Base-by-base conservation (phyloP, 2,797 vertebrate genomes). In the Pampus argenteus region DNA sequence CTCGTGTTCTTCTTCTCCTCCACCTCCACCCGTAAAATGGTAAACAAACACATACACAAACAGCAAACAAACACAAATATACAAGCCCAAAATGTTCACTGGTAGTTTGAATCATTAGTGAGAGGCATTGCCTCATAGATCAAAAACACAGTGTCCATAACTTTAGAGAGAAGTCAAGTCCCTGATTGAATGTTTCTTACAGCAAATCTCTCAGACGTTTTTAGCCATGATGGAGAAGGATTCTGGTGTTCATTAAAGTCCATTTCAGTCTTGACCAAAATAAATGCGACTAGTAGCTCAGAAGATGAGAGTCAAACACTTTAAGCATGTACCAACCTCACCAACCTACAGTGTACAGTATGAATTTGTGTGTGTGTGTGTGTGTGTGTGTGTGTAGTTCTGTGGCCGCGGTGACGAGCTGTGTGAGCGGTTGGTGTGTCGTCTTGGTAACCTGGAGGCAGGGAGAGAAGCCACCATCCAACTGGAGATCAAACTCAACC, bases 391-490 rank as follows among this genome's bases (percentile, higher is more conserved):
- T 54, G 36, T 68, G 40, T 59, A 99, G 98, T 97, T 95, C 83
- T 99, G 98, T 83, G 92, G 91, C 54, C 93, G 81, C 64, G 69
- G 73, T 0, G 97, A 98, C 62, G 67, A 66, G 13, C 71, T 95
- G 50, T 99, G 98, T 85, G 94, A 96, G 87, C 86, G 69, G 60
- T 82, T 98, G 82, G 56, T 93, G 63, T 99, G 98, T 89, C 89
- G 86, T 55, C 95, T 99, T 14, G 97, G 97, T 59, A 94, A 94
- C 83, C 89, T 99, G 94, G 97, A 98, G 68, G 92, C 87, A 22
- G 96, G 96, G 20, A 96, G 92, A 85, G 96, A 97, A 66, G 95
- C 89, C 18, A 95, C 89, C 11, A 80, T 98, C 69, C 92, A 95
- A 3, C 72, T 99, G 76, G 94, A 96, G 14, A 81, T 96, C 63